Evolutionary conservation across 2,888 invertebrate genomes (phyloP).

Genomic region (Ormia ochracea): DNA sequence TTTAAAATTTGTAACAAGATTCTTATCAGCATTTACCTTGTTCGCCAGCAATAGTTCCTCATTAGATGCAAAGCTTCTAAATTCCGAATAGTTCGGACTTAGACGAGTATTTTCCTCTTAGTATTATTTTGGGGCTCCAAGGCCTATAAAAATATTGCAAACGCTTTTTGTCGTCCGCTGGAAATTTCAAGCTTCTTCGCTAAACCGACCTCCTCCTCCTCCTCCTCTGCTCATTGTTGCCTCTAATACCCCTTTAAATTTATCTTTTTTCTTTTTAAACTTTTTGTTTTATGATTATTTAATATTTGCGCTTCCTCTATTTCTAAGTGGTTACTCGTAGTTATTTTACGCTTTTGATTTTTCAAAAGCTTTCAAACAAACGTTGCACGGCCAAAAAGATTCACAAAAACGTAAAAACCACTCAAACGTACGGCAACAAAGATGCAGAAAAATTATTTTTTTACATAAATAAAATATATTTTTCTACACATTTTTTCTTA

Average conservation of each 20-base stretch:
- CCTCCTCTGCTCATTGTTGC: too few species aligned
- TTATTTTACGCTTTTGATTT: conserved; percentile 57
- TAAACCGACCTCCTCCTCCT: too few species aligned
- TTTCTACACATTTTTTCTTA: neutral
- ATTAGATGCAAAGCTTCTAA: too few species aligned
- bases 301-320: conserved; percentile 34
- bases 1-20: too few species aligned
- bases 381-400: conserved; percentile 52
- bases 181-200: too few species aligned
- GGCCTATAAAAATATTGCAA: too few species aligned
- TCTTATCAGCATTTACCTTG: too few species aligned
- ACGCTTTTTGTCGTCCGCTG: too few species aligned
- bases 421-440: conserved; percentile 49
- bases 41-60: too few species aligned
- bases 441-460: conserved; percentile 28
- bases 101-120: too few species aligned
- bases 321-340: conserved; percentile 52
- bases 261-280: neutral
- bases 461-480: conserved; percentile 20
- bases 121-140: too few species aligned
- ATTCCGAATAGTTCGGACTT: too few species aligned
- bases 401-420: conserved; percentile 39
- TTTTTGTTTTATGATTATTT: neutral
- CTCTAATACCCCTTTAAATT: neutral
- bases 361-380: conserved; percentile 49